A percentile compares a stretch with the other conserved stretches of the same genome.
Evolutionary conservation across 2,113 vertebrate genomes (phyloP).

Genomic region (Lepidothrix coronata): DNA sequence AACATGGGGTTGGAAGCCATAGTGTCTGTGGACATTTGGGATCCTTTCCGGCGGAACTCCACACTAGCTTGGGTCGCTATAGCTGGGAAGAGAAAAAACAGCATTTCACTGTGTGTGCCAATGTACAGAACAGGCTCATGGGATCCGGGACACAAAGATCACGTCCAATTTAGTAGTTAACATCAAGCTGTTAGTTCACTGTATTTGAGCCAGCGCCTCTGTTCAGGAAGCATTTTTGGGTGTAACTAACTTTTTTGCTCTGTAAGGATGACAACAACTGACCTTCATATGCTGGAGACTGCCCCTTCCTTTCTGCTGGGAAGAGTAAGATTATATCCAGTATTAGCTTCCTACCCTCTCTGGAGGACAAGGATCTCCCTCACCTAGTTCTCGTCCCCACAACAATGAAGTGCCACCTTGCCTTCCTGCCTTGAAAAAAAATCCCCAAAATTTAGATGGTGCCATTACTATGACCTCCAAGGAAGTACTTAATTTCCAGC

Average conservation of each 20-base stretch:
- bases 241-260: slow-evolving; percentile 40
- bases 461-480: not conserved
- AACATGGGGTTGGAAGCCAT: slow-evolving; percentile 92
- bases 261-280: slow-evolving; percentile 12
- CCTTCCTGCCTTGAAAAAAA: not conserved
- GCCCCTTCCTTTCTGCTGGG: not conserved
- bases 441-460: not conserved
- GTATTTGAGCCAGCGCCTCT: slow-evolving; percentile 64
- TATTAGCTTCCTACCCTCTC: not conserved
- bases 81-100: slow-evolving; percentile 79
- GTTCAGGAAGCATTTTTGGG: slow-evolving; percentile 59
- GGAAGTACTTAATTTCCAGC: not conserved
- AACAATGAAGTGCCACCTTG: not conserved
- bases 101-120: slow-evolving; percentile 55
- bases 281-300: not conserved
- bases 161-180: slow-evolving; percentile 77
- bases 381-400: not conserved
- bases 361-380: not conserved
- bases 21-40: slow-evolving; percentile 94
- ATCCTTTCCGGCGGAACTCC: slow-evolving; percentile 92
- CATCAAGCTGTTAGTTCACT: slow-evolving; percentile 66
- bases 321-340: not conserved
- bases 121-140: slow-evolving; percentile 73
- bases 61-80: slow-evolving; percentile 89
- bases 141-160: slow-evolving; percentile 93